Conservation (phyloP, 2,797 vertebrate genomes). For the Eptatretus atami region DNA sequence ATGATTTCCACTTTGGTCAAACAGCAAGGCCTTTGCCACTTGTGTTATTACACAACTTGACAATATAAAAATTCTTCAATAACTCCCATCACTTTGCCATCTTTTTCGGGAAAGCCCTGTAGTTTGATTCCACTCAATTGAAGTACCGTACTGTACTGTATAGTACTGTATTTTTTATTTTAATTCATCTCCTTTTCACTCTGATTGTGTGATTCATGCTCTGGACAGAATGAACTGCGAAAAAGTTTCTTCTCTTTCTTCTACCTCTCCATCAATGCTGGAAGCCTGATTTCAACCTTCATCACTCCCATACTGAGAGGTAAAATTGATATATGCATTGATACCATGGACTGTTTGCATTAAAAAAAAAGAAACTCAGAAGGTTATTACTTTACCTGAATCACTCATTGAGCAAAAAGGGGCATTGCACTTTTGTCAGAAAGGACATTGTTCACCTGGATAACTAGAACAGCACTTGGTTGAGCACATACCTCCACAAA, state of each 20-base stretch:
- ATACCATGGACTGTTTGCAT: no score
- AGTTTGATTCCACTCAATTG: not conserved
- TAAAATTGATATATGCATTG: conserved; percentile 11
- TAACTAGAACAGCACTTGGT: no score
- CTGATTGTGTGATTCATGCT: conserved; percentile 8
- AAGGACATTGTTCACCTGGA: no score
- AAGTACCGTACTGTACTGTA: conserved; percentile 5
- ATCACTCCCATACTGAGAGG: conserved; percentile 63
- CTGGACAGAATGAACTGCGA: conserved; percentile 36
- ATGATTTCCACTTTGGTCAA: no score
- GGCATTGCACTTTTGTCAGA: no score
- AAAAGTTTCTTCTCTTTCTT: conserved; percentile 68
- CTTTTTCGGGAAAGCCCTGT: not conserved
- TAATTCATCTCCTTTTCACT: not conserved
- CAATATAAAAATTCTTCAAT: no score
- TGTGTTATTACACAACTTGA: not conserved
- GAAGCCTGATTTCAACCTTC: conserved; percentile 61
- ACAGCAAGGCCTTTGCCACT: no score
- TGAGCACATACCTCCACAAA: no score
- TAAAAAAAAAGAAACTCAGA: no score
- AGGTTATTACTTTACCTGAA: no score
- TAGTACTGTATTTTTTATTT: not conserved
- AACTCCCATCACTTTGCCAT: not conserved
- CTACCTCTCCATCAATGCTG: conserved; percentile 64
- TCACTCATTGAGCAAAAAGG: no score